A percentile compares a stretch with the other conserved stretches of the same genome.
phyloP scores from a whole-genome alignment of 2,113 vertebrate species.

The Proterorhinus semilunaris region DNA sequence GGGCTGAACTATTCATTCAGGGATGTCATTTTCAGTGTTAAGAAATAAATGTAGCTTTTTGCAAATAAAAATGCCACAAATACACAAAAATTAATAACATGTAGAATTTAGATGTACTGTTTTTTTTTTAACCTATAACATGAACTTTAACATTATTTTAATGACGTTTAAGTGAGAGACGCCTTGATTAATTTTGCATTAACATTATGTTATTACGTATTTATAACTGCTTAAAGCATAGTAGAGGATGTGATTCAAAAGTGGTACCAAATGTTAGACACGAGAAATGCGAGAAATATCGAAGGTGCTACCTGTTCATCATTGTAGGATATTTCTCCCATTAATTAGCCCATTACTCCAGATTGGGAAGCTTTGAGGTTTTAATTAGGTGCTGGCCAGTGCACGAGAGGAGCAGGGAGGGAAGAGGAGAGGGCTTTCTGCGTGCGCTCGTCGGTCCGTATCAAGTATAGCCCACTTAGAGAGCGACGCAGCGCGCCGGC shows the following conservation, averaged over 20 bases:
- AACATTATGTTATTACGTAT: not conserved
- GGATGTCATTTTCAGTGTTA: no score
- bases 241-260: not conserved
- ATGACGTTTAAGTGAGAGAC: no score
- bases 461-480: conserved; percentile 69
- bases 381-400: conserved; percentile 81
- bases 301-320: conserved; percentile 76
- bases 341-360: conserved; percentile 83
- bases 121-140: no score
- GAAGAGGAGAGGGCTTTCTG: conserved; percentile 59
- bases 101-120: no score
- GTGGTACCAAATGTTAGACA: conserved; percentile 35
- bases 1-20: not conserved
- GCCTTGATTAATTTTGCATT: not conserved
- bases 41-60: no score
- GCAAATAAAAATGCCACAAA: no score
- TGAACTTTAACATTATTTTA: no score
- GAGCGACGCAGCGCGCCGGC: conserved; percentile 56
- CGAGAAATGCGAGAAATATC: conserved; percentile 65
- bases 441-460: conserved; percentile 65
- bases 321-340: conserved; percentile 76
- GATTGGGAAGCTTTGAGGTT: conserved; percentile 81
- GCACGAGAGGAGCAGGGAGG: conserved; percentile 77
- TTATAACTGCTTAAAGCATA: not conserved
- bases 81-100: no score